Base-by-base conservation (phyloP, 2,113 vertebrate species). In the Orycteropus afer region DNA sequence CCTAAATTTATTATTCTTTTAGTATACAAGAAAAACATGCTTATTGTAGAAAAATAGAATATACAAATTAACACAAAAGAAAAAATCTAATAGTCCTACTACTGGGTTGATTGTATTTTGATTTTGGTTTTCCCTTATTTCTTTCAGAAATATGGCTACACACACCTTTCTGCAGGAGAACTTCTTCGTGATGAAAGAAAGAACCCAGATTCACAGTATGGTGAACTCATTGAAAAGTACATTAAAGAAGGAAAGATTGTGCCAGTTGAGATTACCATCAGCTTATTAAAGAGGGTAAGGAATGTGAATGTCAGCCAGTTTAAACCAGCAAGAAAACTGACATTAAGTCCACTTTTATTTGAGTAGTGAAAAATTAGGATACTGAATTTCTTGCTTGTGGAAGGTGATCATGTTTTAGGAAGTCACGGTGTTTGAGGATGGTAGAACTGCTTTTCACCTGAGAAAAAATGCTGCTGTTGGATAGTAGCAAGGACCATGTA, bases 231-330 rank as follows among this genome's bases (percentile, higher is more conserved):
- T 91, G 99, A 99, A 97, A 99, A 83, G 97, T 99, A 98, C 97
- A 99, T 99, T 96, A 99, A 99, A 96, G 99, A 99, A 63, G 99
- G 99, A 47, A 99, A 99, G 98, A 99, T 99, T 3, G 99, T 99
- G 37, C 99, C 99, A 0, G 99, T 99, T 92, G 98, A 99, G 97
- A 99, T 99, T 98, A 99, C 99, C 87, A 99, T 99, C 98, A 99
- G 98, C 96, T 97, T 99, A 95, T 97, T 99, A 82, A 99, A 97
- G 95, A 99, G 99, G 99, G 99, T 99, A 98, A 97, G 98, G 81
- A 86, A n/a, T 73, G 6, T 86, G 42, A 95, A 57, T 91, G 42
- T n/a, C 79, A 94, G 45, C 51, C 74, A 89, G 13, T 86, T 95
- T 20, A 53, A 90, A 77, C 40, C n/a, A 77, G 37, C 18, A 77